These are phyloP conservation scores for Emys orbicularis DNA, from an alignment of 2,797 vertebrate genomes.

Conservation along the genomic window DNA sequence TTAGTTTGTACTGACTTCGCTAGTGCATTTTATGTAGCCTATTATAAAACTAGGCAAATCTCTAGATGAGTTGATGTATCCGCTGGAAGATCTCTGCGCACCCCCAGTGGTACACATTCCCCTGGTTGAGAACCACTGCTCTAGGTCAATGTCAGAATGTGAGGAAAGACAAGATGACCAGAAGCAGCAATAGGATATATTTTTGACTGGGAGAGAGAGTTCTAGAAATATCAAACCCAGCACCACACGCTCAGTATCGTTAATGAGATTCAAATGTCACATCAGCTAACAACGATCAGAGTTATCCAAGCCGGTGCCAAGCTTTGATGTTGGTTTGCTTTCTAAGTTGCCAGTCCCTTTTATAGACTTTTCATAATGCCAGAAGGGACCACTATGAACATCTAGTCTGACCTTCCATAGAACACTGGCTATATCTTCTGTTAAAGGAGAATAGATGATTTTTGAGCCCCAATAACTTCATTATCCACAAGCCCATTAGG, in stretches of 20 bases:
- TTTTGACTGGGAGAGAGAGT: neutral
- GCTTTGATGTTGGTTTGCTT: constrained; percentile 34
- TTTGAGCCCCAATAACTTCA: constrained; percentile 66
- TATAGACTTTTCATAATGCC: constrained; percentile 53
- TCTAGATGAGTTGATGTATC: too few species aligned
- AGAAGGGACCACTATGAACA: constrained; percentile 64
- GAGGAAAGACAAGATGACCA: neutral
- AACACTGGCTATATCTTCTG: constrained; percentile 52
- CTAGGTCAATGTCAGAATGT: neutral
- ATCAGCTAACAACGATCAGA: neutral
- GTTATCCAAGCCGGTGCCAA: neutral
- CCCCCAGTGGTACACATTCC: too few species aligned
- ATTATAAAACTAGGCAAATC: too few species aligned
- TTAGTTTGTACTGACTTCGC: too few species aligned
- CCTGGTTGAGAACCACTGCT: too few species aligned
- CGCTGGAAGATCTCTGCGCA: too few species aligned
- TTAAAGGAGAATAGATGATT: constrained; percentile 65
- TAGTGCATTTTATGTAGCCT: too few species aligned
- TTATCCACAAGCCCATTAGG: constrained; percentile 48
- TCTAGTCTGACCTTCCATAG: constrained; percentile 59
- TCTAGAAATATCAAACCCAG: neutral
- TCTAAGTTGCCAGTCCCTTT: constrained; percentile 49
- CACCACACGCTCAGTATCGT: neutral
- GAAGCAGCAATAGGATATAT: constrained; percentile 2
- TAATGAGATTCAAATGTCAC: constrained; percentile 1